Conservation (phyloP, 2,888 invertebrate genomes). For the Ennomos quercinarius region DNA sequence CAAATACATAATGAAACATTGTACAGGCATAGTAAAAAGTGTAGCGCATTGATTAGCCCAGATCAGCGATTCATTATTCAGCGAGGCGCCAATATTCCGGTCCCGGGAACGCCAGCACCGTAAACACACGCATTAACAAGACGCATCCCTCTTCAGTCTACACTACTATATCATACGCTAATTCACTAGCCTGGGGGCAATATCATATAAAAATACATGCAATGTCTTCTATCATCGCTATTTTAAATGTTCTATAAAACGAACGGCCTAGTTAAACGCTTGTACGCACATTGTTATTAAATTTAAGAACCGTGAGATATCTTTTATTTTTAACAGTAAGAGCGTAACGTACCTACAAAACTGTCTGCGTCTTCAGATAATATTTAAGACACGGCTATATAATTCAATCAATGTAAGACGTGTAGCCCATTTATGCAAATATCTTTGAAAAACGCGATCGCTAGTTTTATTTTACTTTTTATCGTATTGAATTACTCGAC, state of each 20-base stretch:
- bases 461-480: conserved; percentile 58
- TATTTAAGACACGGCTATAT: conserved; percentile 37
- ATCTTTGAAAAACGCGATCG: conserved; percentile 48
- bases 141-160: conserved; percentile 4
- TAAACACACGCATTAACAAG: conserved; percentile 64
- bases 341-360: conserved; percentile 3
- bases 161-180: conserved; percentile 25
- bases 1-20: conserved; percentile 11
- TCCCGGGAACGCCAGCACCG: conserved; percentile 57
- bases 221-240: conserved; percentile 44
- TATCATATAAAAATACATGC: conserved; percentile 48
- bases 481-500: conserved; percentile 58
- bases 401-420: conserved; percentile 52
- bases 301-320: conserved; percentile 47
- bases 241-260: conserved; percentile 43
- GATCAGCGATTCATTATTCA: conserved; percentile 71
- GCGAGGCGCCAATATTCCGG: conserved; percentile 72
- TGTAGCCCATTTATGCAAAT: conserved; percentile 56
- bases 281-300: conserved; percentile 43
- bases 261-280: conserved; percentile 46
- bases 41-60: conserved; percentile 71
- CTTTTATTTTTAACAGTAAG: conserved; percentile 12
- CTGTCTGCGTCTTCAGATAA: conserved; percentile 20
- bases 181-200: conserved; percentile 49
- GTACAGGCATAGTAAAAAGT: conserved; percentile 42